These are phyloP conservation scores for Pristionchus exspectatus DNA, from an alignment of 2,888 invertebrate species.

Conservation along the genomic window DNA sequence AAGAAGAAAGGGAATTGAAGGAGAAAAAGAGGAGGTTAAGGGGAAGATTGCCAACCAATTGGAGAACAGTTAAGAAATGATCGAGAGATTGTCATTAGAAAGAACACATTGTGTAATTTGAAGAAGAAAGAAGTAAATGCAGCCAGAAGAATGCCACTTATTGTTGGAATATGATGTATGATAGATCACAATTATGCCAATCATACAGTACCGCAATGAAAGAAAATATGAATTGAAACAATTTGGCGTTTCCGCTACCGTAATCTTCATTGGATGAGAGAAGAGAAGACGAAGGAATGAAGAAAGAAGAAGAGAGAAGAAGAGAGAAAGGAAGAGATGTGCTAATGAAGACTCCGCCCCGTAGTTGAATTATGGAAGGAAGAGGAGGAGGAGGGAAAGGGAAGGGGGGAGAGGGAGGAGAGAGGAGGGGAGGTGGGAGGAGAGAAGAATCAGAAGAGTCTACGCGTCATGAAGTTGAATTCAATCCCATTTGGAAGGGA, in stretches of 20 bases:
- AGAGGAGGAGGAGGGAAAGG: not conserved
- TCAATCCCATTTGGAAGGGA: not conserved
- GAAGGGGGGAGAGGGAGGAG: not conserved
- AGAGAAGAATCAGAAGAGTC: constrained; percentile 34
- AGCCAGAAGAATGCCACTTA: not conserved
- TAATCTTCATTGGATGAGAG: constrained; percentile 19
- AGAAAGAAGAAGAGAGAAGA: not conserved
- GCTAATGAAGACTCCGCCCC: constrained; percentile 40
- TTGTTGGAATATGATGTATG: not conserved
- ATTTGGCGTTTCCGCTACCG: not conserved
- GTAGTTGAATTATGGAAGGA: constrained; percentile 39
- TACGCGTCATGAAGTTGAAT: constrained; percentile 24
- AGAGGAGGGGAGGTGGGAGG: constrained; percentile 33
- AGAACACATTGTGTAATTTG: not conserved
- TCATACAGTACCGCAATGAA: not conserved
- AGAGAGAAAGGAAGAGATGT: constrained; percentile 34
- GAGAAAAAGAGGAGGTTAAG: not conserved
- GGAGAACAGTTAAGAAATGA: not conserved
- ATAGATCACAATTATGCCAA: not conserved
- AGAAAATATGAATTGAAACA: constrained; percentile 7
- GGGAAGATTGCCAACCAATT: constrained; percentile 1
- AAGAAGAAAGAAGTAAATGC: not conserved
- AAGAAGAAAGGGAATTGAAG: constrained; percentile 6
- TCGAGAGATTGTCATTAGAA: not conserved
- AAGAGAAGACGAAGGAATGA: not conserved